phyloP scores from a whole-genome alignment of 1,140 invertebrate species.

The Pygmarrhopalites habei region DNA sequence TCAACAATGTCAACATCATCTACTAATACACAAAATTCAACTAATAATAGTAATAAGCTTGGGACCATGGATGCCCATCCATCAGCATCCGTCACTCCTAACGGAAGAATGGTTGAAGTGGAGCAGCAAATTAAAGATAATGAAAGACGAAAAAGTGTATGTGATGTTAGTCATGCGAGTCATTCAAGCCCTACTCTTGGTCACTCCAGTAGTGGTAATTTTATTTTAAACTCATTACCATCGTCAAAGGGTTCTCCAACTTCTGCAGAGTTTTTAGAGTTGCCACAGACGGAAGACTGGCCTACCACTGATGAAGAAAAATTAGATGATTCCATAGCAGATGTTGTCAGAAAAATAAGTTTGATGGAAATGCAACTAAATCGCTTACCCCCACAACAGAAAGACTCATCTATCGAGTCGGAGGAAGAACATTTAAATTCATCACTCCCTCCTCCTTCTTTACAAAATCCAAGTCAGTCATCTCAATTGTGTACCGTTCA shows the following conservation, averaged over 20 bases:
- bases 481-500: neutral
- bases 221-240: no score
- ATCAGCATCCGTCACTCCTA: slow-evolving; percentile 3
- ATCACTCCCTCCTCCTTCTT: no score
- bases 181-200: neutral
- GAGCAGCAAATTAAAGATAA: slow-evolving; percentile 27
- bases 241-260: neutral
- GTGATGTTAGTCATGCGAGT: neutral
- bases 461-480: neutral
- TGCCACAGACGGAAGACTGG: neutral
- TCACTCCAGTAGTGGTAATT: neutral
- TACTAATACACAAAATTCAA: no score
- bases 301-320: slow-evolving; percentile 13
- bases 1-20: neutral
- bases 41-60: neutral
- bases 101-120: slow-evolving; percentile 18
- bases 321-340: slow-evolving; percentile 21
- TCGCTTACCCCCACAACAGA: neutral
- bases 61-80: neutral
- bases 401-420: neutral
- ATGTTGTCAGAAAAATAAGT: slow-evolving; percentile 30
- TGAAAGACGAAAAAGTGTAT: slow-evolving; percentile 26
- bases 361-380: slow-evolving; percentile 15
- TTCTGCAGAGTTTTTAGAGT: neutral
- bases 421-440: no score